Evolutionary conservation across 2,888 invertebrate species (phyloP), one percentile per base, ranked within the genome.

Genomic region (Crossocerus cetratus): DNA sequence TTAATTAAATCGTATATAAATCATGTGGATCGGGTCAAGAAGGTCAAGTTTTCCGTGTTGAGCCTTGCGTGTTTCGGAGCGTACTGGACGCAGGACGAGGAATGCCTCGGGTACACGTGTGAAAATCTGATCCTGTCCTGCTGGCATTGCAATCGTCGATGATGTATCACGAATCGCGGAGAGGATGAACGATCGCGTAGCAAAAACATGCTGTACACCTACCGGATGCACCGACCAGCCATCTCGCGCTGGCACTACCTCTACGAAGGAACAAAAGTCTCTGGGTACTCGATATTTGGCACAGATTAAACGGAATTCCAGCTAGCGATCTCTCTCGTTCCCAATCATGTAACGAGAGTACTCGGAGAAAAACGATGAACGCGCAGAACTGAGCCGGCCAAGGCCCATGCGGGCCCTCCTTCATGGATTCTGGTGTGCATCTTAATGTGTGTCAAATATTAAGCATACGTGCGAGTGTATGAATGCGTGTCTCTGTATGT

Each of bases 231-330:
- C 69, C 77, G 67, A 78, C 69, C 78, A 45, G 72, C 68, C 62
- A 1, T 63, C 23, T 60, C 44, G 58, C 53, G 76, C 80, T 82
- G 75, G 74, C 79, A 78, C 74, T 78, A 86, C 76, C 78, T 80
- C 83, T 86, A 86, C 75, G 81, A 87, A 88, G 87, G 87, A 89
- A 89, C 88, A 76, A 89, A 88, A 87, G 82, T 87, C 83, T 86
- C 83, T 86, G 86, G 84, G 83, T 87, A 88, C 86, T 88, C 86
- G 83, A 86, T 87, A 89, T 90, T 90, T 90, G 89, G 89, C 89
- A 90, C 89, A 89, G 88, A 88, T 88, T 88, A 85, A 88, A 86
- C 84, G 83, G 84, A 86, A 84, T 83, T 83, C 72, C 63, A 65
- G 74, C 32, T 53, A 69, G 68, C 72, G 63, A 78, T 54, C 60